A percentile compares a stretch with the other conserved stretches of the same genome.
phyloP scores from a whole-genome alignment of 2,113 vertebrate species.

The Bos javanicus region DNA sequence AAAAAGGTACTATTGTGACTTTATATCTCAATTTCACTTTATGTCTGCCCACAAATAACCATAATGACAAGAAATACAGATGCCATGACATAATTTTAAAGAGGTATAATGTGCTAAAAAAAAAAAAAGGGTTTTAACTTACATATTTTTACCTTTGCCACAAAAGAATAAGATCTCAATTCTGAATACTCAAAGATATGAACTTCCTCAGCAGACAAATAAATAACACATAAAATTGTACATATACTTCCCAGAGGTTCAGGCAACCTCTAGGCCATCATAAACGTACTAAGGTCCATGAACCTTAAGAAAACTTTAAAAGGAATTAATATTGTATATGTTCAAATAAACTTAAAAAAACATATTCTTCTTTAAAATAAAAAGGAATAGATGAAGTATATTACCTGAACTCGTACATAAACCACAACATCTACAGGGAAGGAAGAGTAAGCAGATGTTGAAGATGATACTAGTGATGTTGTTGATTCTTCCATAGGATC shows the following conservation, averaged over 20 bases:
- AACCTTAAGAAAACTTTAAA: background rate
- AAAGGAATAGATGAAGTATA: background rate
- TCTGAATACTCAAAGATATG: background rate
- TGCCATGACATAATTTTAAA: background rate
- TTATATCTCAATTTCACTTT: background rate
- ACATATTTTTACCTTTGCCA: background rate
- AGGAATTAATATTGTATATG: background rate
- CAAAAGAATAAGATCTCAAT: background rate
- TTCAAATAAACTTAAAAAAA: background rate
- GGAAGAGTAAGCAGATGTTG: conserved; percentile 94
- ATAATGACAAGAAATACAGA: background rate
- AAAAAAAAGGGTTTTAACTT: background rate
- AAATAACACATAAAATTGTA: background rate
- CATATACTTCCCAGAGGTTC: background rate
- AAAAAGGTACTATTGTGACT: background rate
- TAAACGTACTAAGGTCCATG: background rate
- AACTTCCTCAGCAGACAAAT: background rate
- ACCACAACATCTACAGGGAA: conserved; percentile 99
- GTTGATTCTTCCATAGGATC: conserved; percentile 96
- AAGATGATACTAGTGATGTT: conserved; percentile 94
- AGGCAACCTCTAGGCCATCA: background rate
- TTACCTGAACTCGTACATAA: conserved; percentile 98
- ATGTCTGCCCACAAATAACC: background rate
- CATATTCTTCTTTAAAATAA: background rate
- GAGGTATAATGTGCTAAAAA: background rate